Evolutionary conservation across 2,113 vertebrate genomes (phyloP).

Genomic region (Coracopsis vasa): DNA sequence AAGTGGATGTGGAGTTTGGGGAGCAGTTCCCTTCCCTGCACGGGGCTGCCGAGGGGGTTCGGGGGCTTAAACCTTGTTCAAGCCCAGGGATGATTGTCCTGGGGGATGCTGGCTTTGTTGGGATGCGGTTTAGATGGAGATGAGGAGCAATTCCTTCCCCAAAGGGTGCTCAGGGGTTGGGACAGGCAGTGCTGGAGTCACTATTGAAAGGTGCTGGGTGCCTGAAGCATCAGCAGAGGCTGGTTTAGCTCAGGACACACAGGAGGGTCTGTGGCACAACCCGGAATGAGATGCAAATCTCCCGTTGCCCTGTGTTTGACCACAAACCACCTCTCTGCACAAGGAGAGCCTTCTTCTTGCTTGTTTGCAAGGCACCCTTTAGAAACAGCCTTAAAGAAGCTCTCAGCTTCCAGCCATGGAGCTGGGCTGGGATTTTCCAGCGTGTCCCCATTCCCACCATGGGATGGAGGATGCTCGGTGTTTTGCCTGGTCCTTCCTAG

Average conservation of each 20-base stretch:
- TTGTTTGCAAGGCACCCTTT: not conserved
- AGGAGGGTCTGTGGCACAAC: not conserved
- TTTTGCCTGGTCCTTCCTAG: not conserved
- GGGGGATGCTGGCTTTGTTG: not conserved
- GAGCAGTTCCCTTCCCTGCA: fast-evolving
- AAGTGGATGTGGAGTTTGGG: not conserved
- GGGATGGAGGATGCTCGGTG: not conserved
- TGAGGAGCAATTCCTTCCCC: not conserved
- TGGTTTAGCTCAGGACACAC: not conserved
- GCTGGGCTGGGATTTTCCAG: not conserved
- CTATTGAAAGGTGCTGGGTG: not conserved
- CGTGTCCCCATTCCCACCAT: fast-evolving
- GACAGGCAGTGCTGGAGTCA: not conserved
- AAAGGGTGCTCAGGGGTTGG: not conserved
- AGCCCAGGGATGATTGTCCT: not conserved
- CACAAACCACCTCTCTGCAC: not conserved
- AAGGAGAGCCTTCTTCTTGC: not conserved
- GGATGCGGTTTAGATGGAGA: not conserved
- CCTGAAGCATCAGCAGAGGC: not conserved
- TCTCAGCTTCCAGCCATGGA: not conserved
- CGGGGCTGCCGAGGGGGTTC: not conserved
- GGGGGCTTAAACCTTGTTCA: not conserved
- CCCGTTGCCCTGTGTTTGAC: not conserved
- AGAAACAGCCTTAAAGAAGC: not conserved
- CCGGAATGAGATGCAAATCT: not conserved